phyloP scores from a whole-genome alignment of 2,888 invertebrate genomes.

The Drosophila greeni region DNA sequence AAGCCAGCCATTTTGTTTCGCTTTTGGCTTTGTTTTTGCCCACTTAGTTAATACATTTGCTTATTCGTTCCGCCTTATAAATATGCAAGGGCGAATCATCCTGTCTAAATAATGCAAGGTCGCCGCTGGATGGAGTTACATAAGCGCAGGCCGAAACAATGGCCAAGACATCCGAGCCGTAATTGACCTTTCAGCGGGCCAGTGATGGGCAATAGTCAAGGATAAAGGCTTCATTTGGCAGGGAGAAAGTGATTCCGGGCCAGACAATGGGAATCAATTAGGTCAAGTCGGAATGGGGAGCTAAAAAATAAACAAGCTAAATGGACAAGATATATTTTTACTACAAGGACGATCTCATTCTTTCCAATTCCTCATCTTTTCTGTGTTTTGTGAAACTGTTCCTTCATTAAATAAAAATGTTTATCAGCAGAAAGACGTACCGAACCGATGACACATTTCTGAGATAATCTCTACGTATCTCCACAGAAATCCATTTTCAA shows the following conservation, averaged over 20 bases:
- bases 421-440: not conserved
- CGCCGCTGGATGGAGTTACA: slow-evolving; percentile 43
- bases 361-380: not conserved
- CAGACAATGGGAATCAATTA: slow-evolving; percentile 30
- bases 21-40: slow-evolving; percentile 41
- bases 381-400: not conserved
- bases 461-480: not conserved
- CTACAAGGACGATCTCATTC: not conserved
- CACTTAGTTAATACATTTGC: slow-evolving; percentile 56
- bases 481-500: too few species aligned
- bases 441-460: not conserved
- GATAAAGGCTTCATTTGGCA: slow-evolving; percentile 24
- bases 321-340: slow-evolving; percentile 12
- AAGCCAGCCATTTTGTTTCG: slow-evolving; percentile 52
- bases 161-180: slow-evolving; percentile 19
- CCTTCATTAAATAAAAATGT: not conserved
- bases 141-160: slow-evolving; percentile 21
- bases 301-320: slow-evolving; percentile 18
- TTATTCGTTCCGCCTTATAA: slow-evolving; percentile 51
- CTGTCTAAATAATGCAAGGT: slow-evolving; percentile 51
- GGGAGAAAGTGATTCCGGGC: slow-evolving; percentile 3
- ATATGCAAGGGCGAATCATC: slow-evolving; percentile 56
- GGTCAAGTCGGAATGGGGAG: not conserved
- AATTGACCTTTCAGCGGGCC: slow-evolving; percentile 30
- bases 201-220: slow-evolving; percentile 18